These are phyloP conservation scores for Psylliodes chrysocephalus DNA, from an alignment of 2,888 invertebrate species.

Conservation along the genomic window DNA sequence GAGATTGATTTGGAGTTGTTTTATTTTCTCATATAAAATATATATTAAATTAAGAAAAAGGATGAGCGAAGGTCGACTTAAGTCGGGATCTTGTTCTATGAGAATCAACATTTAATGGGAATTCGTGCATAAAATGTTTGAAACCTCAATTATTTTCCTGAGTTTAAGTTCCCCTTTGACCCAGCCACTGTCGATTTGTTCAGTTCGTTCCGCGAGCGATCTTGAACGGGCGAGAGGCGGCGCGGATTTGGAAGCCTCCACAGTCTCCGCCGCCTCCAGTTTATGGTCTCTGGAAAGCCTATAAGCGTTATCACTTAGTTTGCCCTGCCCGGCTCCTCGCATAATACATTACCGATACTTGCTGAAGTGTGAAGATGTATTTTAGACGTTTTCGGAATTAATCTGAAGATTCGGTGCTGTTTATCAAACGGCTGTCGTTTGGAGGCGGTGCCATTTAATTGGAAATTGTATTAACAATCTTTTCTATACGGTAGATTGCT, in stretches of 20 bases:
- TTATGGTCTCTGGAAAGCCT: constrained; percentile 58
- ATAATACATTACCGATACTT: constrained; percentile 62
- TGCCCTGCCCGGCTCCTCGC: constrained; percentile 46
- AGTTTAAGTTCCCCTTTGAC: not conserved
- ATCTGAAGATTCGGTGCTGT: constrained; percentile 49
- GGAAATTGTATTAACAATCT: constrained; percentile 37
- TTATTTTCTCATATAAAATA: too few species aligned
- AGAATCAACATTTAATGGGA: too few species aligned
- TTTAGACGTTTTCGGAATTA: constrained; percentile 58
- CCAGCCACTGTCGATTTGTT: constrained; percentile 10
- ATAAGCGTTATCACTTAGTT: constrained; percentile 59
- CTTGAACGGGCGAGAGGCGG: constrained; percentile 54
- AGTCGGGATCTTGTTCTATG: too few species aligned
- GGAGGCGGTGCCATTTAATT: constrained; percentile 34
- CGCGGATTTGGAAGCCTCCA: constrained; percentile 49
- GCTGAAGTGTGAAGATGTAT: constrained; percentile 63
- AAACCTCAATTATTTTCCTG: too few species aligned
- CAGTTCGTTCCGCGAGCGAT: constrained; percentile 33
- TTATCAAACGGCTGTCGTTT: constrained; percentile 47
- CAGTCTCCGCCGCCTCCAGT: constrained; percentile 47
- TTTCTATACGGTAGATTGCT: constrained; percentile 19
- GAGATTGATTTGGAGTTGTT: too few species aligned
- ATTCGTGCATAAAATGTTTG: too few species aligned
- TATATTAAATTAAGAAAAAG: too few species aligned
- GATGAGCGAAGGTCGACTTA: too few species aligned